Evolutionary conservation across 2,888 invertebrate species (phyloP), one percentile per base, ranked within the genome.

Genomic region (Agrotis exclamationis): DNA sequence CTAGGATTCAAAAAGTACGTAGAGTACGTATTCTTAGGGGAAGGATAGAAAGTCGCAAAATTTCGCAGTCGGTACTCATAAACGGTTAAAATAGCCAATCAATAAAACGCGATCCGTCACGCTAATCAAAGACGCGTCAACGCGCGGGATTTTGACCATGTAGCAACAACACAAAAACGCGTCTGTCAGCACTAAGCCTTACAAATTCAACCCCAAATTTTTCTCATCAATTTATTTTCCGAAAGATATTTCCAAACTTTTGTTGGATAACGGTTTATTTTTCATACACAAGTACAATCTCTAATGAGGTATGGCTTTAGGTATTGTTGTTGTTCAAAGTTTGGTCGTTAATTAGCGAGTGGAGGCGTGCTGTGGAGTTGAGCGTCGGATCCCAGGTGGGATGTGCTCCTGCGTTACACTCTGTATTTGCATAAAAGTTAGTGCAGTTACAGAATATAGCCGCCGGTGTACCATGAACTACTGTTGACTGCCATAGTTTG

Each of bases 311-410:
- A 89, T 86, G 84, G 87, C 87, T 88, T 86, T 87, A 88, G 88
- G 86, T 88, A 87, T 84, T 86, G 85, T 87, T 88, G 86, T 87
- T 88, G 88, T 88, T 87, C 77, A 83, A 93, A 94, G 88, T 94
- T 94, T 80, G 86, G 88, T 88, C 91, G 92, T 93, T 94, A 93
- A 93, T 94, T 93, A 93, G 91, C 83, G 87, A 86, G 80, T 65
- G 66, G 86, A 86, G 87, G 87, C 83, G 85, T 86, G 83, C 82
- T 81, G 74, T 74, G 75, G 82, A 89, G 85, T 86, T 85, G 85
- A 81, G 84, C 81, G 79, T 84, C 64, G 76, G 86, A 83, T 89
- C 92, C 90, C 94, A 94, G 93, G 93, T 94, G 94, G 91, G 86
- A 89, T 87, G 88, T 86, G 87, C 86, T 88, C 73, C 86, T 85